phyloP scores from a whole-genome alignment of 2,888 invertebrate genomes.

The Drosophila rubida region DNA sequence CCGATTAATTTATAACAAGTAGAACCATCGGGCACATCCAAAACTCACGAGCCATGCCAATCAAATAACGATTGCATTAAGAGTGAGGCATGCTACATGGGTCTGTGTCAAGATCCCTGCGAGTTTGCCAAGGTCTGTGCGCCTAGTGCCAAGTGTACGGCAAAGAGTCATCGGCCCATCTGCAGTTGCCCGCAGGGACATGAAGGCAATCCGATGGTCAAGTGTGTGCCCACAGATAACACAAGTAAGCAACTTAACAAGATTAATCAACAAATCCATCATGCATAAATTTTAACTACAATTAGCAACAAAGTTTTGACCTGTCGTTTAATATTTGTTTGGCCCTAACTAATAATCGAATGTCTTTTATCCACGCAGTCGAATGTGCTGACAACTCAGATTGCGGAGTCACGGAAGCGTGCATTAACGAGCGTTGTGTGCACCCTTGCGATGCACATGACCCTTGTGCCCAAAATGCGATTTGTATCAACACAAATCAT shows the following conservation, averaged over 20 bases:
- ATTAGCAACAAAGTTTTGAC: conserved; percentile 17
- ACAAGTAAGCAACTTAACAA: conserved; percentile 88
- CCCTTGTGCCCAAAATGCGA: conserved; percentile 93
- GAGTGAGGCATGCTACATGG: conserved; percentile 93
- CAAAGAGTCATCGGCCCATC: conserved; percentile 93
- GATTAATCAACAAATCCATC: conserved; percentile 61
- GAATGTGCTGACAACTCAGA: conserved; percentile 95
- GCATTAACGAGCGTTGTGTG: conserved; percentile 93
- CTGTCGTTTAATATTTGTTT: not conserved
- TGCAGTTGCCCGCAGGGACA: conserved; percentile 92
- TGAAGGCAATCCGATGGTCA: conserved; percentile 92
- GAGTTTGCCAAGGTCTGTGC: conserved; percentile 92
- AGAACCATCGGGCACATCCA: conserved; percentile 90
- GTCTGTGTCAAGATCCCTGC: conserved; percentile 93
- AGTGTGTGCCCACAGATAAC: conserved; percentile 89
- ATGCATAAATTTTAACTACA: conserved; percentile 34
- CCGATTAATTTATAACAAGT: conserved; percentile 81
- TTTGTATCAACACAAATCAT: conserved; percentile 95
- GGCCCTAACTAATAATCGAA: not conserved
- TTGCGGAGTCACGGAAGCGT: conserved; percentile 93
- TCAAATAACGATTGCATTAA: conserved; percentile 94
- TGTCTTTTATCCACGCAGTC: conserved; percentile 86
- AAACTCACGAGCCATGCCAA: conserved; percentile 91
- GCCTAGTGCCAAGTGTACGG: conserved; percentile 90
- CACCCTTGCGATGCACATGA: conserved; percentile 94